Conservation (phyloP, 2,113 vertebrate species). For the Daboia siamensis region DNA sequence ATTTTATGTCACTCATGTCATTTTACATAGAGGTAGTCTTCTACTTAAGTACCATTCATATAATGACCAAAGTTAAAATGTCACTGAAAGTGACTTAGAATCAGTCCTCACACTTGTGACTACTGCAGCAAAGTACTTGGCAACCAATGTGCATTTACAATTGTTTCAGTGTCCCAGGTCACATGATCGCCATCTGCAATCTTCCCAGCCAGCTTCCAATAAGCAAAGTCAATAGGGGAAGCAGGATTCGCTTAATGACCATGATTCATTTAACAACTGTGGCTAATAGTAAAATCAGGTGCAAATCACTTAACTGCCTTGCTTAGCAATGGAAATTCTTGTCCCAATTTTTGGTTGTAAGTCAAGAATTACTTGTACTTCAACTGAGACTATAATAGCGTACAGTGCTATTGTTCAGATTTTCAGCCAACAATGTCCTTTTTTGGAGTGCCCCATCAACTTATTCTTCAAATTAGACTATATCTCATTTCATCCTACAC, state of each 20-base stretch:
- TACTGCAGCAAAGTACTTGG: background rate
- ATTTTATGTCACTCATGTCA: background rate
- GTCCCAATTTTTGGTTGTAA: no score
- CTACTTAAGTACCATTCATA: background rate
- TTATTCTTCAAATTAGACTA: background rate
- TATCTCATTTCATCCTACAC: background rate
- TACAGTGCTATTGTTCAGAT: background rate
- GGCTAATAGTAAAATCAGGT: no score
- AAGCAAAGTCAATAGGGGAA: no score
- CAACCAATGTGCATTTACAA: background rate
- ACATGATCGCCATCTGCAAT: background rate
- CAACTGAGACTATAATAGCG: background rate
- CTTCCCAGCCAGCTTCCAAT: background rate
- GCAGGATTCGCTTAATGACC: no score
- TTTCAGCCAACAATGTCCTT: background rate
- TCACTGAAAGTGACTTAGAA: background rate
- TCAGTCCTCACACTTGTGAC: no score
- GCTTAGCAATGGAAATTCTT: no score
- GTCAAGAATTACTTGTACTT: background rate
- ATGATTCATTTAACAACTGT: no score
- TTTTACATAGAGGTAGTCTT: background rate
- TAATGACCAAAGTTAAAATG: background rate
- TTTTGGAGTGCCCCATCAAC: background rate
- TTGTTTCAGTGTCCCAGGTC: background rate
- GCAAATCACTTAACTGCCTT: no score